Evolutionary conservation across 2,797 vertebrate species (phyloP).

Genomic region (Mus minutoides): DNA sequence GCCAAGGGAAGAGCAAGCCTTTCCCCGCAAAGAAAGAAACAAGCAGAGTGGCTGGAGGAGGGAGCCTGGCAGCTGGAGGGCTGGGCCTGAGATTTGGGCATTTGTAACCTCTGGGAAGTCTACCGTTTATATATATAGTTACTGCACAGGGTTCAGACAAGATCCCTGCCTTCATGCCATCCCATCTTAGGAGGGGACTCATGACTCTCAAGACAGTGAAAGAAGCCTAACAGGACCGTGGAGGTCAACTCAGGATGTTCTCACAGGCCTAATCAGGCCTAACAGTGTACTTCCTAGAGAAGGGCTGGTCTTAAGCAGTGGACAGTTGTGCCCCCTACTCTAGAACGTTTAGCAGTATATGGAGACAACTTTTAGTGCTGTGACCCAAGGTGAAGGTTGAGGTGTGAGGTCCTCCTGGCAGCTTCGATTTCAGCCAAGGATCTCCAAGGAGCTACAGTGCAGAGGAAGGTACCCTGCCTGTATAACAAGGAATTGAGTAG

Average conservation of each 20-base stretch:
- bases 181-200: background rate
- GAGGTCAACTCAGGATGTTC: too few species aligned
- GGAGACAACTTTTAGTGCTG: background rate
- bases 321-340: background rate
- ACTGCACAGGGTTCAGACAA: background rate
- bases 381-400: background rate
- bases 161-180: background rate
- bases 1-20: background rate
- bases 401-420: background rate
- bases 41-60: background rate
- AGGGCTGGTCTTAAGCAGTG: background rate
- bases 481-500: background rate
- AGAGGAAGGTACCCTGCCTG: background rate
- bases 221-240: background rate
- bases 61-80: background rate
- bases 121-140: background rate
- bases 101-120: background rate
- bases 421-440: background rate
- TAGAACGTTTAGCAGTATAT: background rate
- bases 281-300: background rate
- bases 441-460: accelerated
- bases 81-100: background rate
- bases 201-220: background rate
- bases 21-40: background rate
- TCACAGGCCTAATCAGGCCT: background rate